phyloP scores from a whole-genome alignment of 2,797 vertebrate genomes.

The Silurus lanzhouensis region DNA sequence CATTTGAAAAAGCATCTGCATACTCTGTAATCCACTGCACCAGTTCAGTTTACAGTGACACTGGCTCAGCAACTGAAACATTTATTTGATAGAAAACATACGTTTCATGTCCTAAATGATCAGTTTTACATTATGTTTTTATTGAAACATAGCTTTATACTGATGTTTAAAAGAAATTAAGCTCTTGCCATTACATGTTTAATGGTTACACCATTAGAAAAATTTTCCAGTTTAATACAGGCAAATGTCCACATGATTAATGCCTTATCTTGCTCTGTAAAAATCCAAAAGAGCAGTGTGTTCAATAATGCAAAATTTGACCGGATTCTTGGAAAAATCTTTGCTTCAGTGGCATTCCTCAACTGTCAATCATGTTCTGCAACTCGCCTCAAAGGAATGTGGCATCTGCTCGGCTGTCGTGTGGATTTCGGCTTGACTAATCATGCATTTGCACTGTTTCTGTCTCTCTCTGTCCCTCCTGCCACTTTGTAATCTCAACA shows the following conservation, averaged over 20 bases:
- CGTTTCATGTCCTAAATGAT: neutral
- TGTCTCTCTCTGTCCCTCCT: slow-evolving; percentile 42
- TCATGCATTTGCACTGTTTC: slow-evolving; percentile 47
- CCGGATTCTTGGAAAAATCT: slow-evolving; percentile 48
- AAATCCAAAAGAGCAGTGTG: slow-evolving; percentile 56
- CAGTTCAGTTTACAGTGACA: neutral
- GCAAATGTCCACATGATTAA: slow-evolving; percentile 59
- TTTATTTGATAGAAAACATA: neutral
- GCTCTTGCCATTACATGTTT: neutral
- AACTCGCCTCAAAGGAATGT: slow-evolving; percentile 69
- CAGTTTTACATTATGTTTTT: neutral
- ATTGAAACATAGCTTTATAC: neutral
- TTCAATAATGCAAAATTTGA: slow-evolving; percentile 57
- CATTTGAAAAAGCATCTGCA: too few species aligned
- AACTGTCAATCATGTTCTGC: slow-evolving; percentile 59
- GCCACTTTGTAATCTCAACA: slow-evolving; percentile 62
- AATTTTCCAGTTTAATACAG: neutral
- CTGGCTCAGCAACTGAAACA: neutral
- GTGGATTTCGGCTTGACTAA: slow-evolving; percentile 73
- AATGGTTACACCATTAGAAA: neutral
- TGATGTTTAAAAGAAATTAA: neutral
- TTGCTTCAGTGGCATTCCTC: slow-evolving; percentile 35
- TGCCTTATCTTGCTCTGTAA: slow-evolving; percentile 54
- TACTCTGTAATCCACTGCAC: neutral
- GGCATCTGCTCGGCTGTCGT: slow-evolving; percentile 75